These are phyloP conservation scores for Lepeophtheirus nordmannii DNA, from an alignment of 2,888 invertebrate species.

Conservation along the genomic window DNA sequence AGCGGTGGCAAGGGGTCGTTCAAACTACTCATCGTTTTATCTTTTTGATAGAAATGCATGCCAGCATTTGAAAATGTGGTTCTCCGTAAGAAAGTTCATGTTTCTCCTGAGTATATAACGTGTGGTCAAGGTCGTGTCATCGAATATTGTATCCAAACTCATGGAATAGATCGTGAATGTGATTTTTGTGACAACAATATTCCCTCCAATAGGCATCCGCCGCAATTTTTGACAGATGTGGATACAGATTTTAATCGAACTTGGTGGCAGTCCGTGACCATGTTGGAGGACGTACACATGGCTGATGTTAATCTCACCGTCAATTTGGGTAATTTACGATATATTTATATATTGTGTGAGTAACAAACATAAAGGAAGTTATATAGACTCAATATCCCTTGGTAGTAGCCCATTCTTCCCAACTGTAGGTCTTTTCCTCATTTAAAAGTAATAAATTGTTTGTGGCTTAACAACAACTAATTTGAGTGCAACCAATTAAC, in stretches of 20 bases:
- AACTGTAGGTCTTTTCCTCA: too few relatives aligned
- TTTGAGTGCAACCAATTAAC: too few relatives aligned
- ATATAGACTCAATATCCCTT: too few relatives aligned
- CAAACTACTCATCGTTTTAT: background rate
- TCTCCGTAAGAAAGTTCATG: background rate
- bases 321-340: constrained; percentile 50
- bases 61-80: constrained; percentile 24
- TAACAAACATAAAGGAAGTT: too few relatives aligned
- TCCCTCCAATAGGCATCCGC: background rate
- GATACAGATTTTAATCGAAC: constrained; percentile 47
- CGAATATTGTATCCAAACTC: constrained; percentile 83
- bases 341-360: background rate
- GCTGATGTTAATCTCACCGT: constrained; percentile 85
- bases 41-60: constrained; percentile 13
- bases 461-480: too few relatives aligned
- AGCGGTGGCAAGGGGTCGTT: too few relatives aligned
- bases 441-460: too few relatives aligned
- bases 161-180: constrained; percentile 35
- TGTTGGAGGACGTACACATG: constrained; percentile 79
- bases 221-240: constrained; percentile 17
- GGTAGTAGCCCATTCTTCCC: too few relatives aligned
- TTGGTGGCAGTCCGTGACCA: constrained; percentile 97
- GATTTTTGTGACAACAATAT: constrained; percentile 4
- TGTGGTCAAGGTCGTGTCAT: constrained; percentile 37
- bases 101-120: constrained; percentile 9